Conservation (phyloP, 1,140 invertebrate species). For the Steinernema feltiae region DNA sequence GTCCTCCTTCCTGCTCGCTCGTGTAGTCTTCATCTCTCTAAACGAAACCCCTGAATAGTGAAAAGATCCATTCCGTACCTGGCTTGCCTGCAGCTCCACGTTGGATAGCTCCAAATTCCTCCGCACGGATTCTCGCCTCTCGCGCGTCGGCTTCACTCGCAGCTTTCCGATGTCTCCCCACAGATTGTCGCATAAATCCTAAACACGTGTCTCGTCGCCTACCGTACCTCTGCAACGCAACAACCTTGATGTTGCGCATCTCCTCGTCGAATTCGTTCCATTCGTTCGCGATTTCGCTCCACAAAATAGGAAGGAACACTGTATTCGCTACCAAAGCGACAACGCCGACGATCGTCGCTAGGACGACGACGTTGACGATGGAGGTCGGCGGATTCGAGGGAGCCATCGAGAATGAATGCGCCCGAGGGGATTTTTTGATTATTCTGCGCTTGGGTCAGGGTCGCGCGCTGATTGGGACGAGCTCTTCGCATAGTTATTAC, state of each 20-base stretch:
- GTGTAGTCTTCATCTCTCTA: neutral
- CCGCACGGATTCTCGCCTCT: neutral
- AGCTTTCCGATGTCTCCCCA: neutral
- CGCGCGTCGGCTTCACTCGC: neutral
- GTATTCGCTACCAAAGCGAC: neutral
- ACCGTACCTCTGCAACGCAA: too few species aligned
- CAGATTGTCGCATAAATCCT: neutral
- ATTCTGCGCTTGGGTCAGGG: neutral
- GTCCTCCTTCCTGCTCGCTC: neutral
- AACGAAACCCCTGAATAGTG: too few species aligned
- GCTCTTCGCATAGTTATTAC: conserved; percentile 8
- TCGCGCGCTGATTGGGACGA: neutral
- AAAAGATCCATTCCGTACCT: too few species aligned
- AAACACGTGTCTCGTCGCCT: too few species aligned
- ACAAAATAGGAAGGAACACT: neutral
- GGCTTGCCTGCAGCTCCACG: neutral
- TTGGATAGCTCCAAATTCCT: neutral
- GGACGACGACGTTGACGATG: conserved; percentile 1
- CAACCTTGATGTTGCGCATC: neutral
- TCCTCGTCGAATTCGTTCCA: neutral
- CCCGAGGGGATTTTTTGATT: neutral
- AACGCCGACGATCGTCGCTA: neutral
- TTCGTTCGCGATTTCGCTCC: neutral
- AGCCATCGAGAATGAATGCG: neutral
- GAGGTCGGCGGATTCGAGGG: neutral